Base-by-base conservation (phyloP, 1,140 invertebrate species). In the Drosophila littoralis region DNA sequence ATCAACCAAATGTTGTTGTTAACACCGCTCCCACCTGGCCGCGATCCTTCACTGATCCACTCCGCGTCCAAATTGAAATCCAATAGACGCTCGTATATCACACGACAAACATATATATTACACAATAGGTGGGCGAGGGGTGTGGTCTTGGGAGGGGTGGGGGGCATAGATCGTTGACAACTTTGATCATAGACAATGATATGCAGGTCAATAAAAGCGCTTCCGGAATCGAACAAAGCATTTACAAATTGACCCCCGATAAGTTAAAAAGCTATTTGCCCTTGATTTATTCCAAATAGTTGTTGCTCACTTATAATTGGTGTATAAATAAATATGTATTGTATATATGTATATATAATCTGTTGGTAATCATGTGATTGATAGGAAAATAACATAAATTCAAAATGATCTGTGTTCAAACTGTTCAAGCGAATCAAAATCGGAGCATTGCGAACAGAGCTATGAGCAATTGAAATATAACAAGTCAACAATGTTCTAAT, bases 1-100 rank as follows among this genome's bases (percentile, higher is more conserved):
- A 36, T 46, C 46, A 61, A 68, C 33, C 63, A 63, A 65, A 77
- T 42, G 61, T 13, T 43, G 35, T 33, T 46, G 57, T 35, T 64
- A 63, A 71, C 42, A 46, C 9, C 35, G 51, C 68, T 42, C 32
- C 61, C 69, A 72, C 63, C 69, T 72, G 69, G 69, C 54, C 54
- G 1, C 36, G 45, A 67, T 72, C 35, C 69, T 58, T 72, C 54
- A 67, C 52, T 45, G 45, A 58, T 52, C 54, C 45, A 59, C 51
- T 42, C 36, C 50, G 12, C 9, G 4, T 35, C 7, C 2, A 32
- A 70, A 64, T 70, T 45, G 40, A 28, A 32, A 50, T 57, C 40
- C 43, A 57, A 64, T 46, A 36, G 51, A 35, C 6, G 22, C 17
- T 64, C 58, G 43, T 48, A 36, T 36, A 55, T 48, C 58, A 60